Evolutionary conservation across 2,113 vertebrate species (phyloP).

Genomic region (Nymphicus hollandicus): DNA sequence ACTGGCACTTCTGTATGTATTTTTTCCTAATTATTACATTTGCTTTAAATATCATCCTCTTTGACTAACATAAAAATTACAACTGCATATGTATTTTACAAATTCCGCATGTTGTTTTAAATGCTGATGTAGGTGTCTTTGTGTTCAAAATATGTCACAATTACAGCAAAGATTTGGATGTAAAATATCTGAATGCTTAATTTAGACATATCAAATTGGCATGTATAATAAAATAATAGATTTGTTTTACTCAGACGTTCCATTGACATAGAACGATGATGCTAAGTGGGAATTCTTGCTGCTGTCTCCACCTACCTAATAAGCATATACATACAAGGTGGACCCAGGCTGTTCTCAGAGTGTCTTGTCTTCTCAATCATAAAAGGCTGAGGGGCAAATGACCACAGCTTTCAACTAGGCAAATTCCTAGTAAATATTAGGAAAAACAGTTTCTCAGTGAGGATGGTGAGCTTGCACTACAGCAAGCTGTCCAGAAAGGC

Average conservation of each 20-base stretch:
- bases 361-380: background rate
- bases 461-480: background rate
- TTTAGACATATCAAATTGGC: background rate
- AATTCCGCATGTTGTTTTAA: background rate
- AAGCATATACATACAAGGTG: background rate
- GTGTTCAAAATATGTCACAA: background rate
- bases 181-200: background rate
- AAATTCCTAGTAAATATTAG: background rate
- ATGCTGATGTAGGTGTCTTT: background rate
- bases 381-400: background rate
- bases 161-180: background rate
- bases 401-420: background rate
- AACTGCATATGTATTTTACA: background rate
- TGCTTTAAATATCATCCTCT: background rate
- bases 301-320: background rate
- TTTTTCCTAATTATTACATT: background rate
- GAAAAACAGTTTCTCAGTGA: background rate
- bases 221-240: background rate
- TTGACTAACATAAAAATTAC: background rate
- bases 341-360: background rate
- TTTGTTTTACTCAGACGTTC: background rate
- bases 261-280: background rate
- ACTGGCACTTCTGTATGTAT: background rate
- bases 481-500: rapidly evolving
- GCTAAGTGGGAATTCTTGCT: background rate